Base-by-base conservation (phyloP, 2,888 invertebrate genomes). In the Resseliella maxima region DNA sequence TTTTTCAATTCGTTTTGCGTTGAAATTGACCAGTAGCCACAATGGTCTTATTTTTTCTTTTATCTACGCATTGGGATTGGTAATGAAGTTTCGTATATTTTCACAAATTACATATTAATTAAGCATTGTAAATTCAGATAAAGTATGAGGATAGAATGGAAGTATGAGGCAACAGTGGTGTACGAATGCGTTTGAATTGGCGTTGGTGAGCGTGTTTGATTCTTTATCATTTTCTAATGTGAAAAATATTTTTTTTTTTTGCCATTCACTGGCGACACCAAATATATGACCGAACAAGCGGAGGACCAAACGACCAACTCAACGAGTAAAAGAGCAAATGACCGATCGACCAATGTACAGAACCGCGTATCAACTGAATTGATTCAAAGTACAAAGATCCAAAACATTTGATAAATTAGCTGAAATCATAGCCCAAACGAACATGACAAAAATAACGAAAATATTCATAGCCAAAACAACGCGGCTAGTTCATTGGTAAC, bases 21-120 rank as follows among this genome's bases (percentile, higher is more conserved):
- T 72, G 2, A 35, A 83, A 83, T n/a, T 83, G 83, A 38, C 38
- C 83, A 83, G 38, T 83, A 38, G 83, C 38, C 38, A 83, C n/a
- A 18, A 8, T 18, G 2, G 15, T 50, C 6, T 38, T 5, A 38
- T 83, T 3, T 35, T 31, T 35, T 35, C 35, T 10, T 24, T n/a
- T 38, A 83, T 38, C 38, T 38, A 12, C 6, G 38, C n/a, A n/a
- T 8, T 83, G 38, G 24, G 38, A 38, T 21, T 27, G 0, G 64
- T 64, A 18, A n/a, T 38, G 83, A 83, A 21, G 83, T 38, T 38
- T 83, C 83, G 83, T 83, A 38, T 38, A 38, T 83, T 83, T 83
- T 38, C 36, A 83, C 38, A 83, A 83, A 38, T 83, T 83, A 83
- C 83, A 83, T 83, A 83, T 83, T 83, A 83, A 83, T 83, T 83